These are phyloP conservation scores for Aurelia coerulea DNA, from an alignment of 30 jellyfish, hydroid and myxozoan genomes.

Conservation along the genomic window DNA sequence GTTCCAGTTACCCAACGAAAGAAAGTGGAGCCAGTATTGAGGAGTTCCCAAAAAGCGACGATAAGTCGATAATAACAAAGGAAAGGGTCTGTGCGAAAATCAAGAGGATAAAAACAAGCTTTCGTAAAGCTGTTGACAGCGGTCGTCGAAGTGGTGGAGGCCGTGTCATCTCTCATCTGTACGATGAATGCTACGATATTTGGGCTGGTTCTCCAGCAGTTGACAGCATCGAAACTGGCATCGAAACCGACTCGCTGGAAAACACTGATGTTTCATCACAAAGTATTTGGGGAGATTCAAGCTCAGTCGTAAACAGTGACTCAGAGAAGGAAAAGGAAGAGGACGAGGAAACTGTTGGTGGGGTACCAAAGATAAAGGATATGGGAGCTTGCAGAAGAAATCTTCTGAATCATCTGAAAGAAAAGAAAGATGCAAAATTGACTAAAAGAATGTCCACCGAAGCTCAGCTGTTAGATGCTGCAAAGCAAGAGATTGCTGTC, in stretches of 20 bases:
- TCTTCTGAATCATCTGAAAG: conserved; percentile 9
- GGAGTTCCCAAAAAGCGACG: conserved; percentile 14
- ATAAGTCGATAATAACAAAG: conserved; percentile 8
- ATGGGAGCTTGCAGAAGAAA: conserved; percentile 41
- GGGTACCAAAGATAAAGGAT: conserved; percentile 14
- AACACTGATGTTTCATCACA: neutral
- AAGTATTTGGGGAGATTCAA: no score
- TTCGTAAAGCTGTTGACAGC: conserved; percentile 31
- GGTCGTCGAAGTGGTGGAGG: conserved; percentile 35
- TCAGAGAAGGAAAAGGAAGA: no score
- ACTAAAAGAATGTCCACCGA: conserved; percentile 13
- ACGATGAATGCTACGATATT: conserved; percentile 14
- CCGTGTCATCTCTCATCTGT: conserved; percentile 4
- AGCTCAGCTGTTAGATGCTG: conserved; percentile 26
- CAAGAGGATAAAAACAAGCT: conserved; percentile 11
- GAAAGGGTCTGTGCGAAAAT: conserved; percentile 24
- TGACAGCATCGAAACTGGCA: conserved; percentile 27
- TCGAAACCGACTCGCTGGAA: neutral
- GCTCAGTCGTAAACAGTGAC: no score
- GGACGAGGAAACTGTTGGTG: neutral
- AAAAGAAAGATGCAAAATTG: conserved; percentile 9
- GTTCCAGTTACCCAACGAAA: conserved; percentile 1
- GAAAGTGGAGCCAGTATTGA: neutral
- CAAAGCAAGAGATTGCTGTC: conserved; percentile 3
- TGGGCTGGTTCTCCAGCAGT: conserved; percentile 54